Conservation (phyloP, 2,113 vertebrate genomes). For the Myxocyprinus asiaticus region DNA sequence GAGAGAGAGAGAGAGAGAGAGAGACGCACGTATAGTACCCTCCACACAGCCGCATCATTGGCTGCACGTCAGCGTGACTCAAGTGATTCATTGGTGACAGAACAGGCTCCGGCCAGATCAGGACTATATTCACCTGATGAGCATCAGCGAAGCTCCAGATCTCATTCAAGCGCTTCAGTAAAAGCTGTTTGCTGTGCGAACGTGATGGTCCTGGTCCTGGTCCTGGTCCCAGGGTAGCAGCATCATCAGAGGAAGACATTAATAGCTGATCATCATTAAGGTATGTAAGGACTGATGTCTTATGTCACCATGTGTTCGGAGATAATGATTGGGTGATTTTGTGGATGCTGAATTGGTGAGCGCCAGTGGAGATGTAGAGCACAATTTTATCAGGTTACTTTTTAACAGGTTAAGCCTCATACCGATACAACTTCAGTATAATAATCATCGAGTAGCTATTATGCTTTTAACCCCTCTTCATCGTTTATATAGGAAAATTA, state of each 20-base stretch:
- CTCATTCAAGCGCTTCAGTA: neutral
- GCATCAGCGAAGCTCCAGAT: neutral
- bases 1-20: neutral
- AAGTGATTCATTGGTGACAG: slow-evolving; percentile 32
- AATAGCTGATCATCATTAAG: slow-evolving; percentile 21
- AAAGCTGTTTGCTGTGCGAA: neutral
- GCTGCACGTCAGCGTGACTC: slow-evolving; percentile 52
- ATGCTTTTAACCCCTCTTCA: too few relatives aligned
- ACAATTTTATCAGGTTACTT: neutral
- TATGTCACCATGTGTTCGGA: neutral
- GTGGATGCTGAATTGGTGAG: slow-evolving; percentile 23
- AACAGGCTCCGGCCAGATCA: neutral
- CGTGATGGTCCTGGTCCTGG: slow-evolving; percentile 14
- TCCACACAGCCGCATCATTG: slow-evolving; percentile 20
- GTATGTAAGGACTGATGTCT: slow-evolving; percentile 28
- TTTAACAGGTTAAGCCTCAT: neutral
- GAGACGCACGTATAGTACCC: slow-evolving; percentile 8
- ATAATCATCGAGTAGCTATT: too few relatives aligned
- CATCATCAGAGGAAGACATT: neutral
- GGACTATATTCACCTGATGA: too few relatives aligned
- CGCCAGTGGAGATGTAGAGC: neutral
- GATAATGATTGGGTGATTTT: neutral
- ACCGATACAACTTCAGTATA: neutral
- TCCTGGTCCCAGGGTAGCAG: neutral
- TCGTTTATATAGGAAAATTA: too few relatives aligned